Conservation (phyloP, 1,140 invertebrate genomes). For the Meteorus sp. region DNA sequence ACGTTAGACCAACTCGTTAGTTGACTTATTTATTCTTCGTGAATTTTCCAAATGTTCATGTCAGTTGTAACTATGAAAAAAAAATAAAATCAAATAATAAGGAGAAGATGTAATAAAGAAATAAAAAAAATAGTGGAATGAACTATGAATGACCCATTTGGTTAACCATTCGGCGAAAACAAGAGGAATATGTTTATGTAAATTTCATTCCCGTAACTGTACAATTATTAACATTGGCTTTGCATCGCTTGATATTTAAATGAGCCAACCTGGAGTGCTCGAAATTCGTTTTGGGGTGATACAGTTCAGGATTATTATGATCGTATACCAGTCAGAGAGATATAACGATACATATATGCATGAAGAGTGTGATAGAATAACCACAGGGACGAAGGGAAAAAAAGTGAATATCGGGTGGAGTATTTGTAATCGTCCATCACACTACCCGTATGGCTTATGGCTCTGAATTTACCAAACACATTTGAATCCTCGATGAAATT, state of each 20-base stretch:
- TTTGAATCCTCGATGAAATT: background rate
- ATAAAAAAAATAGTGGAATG: background rate
- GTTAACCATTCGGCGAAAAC: background rate
- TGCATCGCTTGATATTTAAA: constrained; percentile 41
- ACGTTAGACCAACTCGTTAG: too few species aligned
- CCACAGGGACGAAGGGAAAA: background rate
- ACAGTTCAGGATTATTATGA: constrained; percentile 16
- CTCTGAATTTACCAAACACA: background rate
- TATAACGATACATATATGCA: too few species aligned
- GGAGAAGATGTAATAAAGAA: too few species aligned
- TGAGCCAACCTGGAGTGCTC: constrained; percentile 26
- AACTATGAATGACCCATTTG: constrained; percentile 6
- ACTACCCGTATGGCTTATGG: constrained; percentile 7
- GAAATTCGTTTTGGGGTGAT: constrained; percentile 28
- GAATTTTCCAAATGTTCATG: too few species aligned
- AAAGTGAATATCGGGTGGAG: too few species aligned
- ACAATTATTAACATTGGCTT: constrained; percentile 38
- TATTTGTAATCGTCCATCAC: background rate
- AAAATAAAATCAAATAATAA: background rate
- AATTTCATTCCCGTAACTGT: constrained; percentile 29
- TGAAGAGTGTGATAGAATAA: background rate
- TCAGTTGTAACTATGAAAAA: too few species aligned
- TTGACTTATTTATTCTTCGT: too few species aligned
- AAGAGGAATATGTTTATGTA: constrained; percentile 34
- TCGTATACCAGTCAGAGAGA: too few species aligned